phyloP scores from a whole-genome alignment of 2,113 vertebrate species.

The Lichenostomus cassidix region DNA sequence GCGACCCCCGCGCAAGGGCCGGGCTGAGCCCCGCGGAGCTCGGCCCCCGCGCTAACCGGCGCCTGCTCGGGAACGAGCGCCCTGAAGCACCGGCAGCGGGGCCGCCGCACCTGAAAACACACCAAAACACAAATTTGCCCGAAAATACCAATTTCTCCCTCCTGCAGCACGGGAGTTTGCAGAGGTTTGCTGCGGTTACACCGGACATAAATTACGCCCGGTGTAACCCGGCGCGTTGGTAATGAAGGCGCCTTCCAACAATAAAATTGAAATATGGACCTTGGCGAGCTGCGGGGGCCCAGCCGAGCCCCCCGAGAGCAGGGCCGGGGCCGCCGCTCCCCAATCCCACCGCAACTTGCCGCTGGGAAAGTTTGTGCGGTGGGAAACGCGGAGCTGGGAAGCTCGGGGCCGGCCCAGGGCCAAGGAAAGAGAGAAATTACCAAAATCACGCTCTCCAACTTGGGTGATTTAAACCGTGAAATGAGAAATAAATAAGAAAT shows the following conservation, averaged over 20 bases:
- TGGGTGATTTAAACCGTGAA: not conserved
- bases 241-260: not conserved
- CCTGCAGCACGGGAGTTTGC: not conserved
- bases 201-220: not conserved
- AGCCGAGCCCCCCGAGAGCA: not conserved
- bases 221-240: not conserved
- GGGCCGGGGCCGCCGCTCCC: not conserved
- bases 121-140: not conserved
- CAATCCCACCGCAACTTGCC: not conserved
- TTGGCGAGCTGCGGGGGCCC: not conserved
- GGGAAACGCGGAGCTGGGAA: not conserved
- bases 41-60: not conserved
- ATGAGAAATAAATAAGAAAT: not conserved
- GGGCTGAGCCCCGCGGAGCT: not conserved
- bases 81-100: not conserved
- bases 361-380: constrained; percentile 5
- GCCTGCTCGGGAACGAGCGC: no score
- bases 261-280: not conserved
- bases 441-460: not conserved
- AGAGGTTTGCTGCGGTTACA: not conserved
- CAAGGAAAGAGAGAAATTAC: not conserved
- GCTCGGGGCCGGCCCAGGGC: not conserved
- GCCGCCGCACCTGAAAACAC: not conserved
- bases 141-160: not conserved
- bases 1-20: not conserved